These are phyloP conservation scores for Alectura lathami DNA, from an alignment of 2,113 vertebrate genomes.

Conservation along the genomic window DNA sequence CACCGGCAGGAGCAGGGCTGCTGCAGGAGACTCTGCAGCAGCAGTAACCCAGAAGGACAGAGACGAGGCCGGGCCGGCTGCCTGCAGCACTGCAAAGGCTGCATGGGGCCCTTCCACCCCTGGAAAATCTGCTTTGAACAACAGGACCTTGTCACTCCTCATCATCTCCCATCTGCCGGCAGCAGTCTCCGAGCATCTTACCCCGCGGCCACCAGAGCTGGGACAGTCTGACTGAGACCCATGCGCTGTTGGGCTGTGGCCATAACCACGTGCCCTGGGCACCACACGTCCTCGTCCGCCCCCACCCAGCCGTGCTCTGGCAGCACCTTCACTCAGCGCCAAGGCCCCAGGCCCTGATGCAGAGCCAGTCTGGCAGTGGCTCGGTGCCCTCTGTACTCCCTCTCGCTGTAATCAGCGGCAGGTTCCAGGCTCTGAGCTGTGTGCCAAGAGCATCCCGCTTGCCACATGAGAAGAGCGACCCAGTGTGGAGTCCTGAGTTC, in stretches of 20 bases:
- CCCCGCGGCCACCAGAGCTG: not conserved
- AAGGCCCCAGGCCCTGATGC: not conserved
- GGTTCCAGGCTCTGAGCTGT: not conserved
- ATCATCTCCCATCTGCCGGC: not conserved
- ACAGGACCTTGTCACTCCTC: not conserved
- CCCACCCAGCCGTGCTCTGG: not conserved
- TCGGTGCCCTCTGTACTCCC: not conserved
- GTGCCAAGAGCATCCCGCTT: not conserved
- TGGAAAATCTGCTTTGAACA: not conserved
- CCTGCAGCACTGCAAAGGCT: not conserved
- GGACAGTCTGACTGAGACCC: not conserved
- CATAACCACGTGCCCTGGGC: not conserved
- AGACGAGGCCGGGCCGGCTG: rapidly evolving
- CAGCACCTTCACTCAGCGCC: not conserved
- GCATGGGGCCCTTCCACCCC: rapidly evolving
- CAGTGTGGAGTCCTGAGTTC: rapidly evolving
- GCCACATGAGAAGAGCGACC: not conserved
- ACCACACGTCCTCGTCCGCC: not conserved
- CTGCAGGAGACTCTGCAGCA: not conserved
- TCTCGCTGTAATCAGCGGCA: not conserved
- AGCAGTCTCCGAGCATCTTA: rapidly evolving
- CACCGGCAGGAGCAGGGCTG: not conserved
- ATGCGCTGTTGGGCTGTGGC: not conserved
- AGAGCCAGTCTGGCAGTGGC: not conserved
- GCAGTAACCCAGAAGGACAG: not conserved